Conservation (phyloP, 2,888 invertebrate species). For the Drosophila peninsularis region DNA sequence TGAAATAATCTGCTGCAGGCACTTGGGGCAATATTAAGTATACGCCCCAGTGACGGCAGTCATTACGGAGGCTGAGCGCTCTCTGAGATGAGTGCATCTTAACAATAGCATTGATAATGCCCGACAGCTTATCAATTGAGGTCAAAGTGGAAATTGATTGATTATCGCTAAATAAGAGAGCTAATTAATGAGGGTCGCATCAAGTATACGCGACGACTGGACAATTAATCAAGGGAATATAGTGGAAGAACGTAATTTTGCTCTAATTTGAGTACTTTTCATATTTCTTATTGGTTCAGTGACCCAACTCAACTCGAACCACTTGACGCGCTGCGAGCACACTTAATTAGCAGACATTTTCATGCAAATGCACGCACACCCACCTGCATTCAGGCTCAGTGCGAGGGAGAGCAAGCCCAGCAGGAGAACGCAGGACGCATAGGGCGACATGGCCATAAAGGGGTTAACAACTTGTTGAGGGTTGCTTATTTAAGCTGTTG, state of each 20-base stretch:
- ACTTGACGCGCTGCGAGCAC: slow-evolving; percentile 40
- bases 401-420: slow-evolving; percentile 59
- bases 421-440: slow-evolving; percentile 54
- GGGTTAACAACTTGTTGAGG: slow-evolving; percentile 47
- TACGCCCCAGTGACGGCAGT: slow-evolving; percentile 43
- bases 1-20: slow-evolving; percentile 47
- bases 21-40: slow-evolving; percentile 50
- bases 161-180: slow-evolving; percentile 24
- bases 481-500: slow-evolving; percentile 21
- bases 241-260: background rate
- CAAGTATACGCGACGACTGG: background rate
- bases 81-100: slow-evolving; percentile 19
- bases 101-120: slow-evolving; percentile 33
- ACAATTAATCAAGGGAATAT: background rate
- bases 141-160: slow-evolving; percentile 42
- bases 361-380: slow-evolving; percentile 56
- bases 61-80: slow-evolving; percentile 38
- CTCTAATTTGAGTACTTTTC: background rate
- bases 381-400: slow-evolving; percentile 73
- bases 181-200: slow-evolving; percentile 8
- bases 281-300: slow-evolving; percentile 56
- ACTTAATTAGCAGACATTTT: slow-evolving; percentile 64
- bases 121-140: slow-evolving; percentile 44
- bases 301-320: slow-evolving; percentile 40
- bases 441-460: slow-evolving; percentile 58